Evolutionary conservation across 2,888 invertebrate genomes (phyloP).

Genomic region (Horisme vitalbata): DNA sequence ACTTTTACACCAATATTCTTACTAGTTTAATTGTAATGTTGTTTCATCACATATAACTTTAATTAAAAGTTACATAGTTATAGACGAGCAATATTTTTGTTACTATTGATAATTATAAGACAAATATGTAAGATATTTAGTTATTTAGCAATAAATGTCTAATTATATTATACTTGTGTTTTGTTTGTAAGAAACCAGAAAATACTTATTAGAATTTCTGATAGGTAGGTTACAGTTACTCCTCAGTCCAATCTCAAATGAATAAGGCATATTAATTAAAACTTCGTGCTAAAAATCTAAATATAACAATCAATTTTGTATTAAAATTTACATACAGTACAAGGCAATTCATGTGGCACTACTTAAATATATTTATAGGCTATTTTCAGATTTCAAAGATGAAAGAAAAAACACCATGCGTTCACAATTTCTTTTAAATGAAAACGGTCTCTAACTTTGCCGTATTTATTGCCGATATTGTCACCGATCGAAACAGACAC

Average conservation of each 20-base stretch:
- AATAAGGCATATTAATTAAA: too few species aligned
- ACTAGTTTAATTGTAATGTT: constrained; percentile 21
- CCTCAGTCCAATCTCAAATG: too few species aligned
- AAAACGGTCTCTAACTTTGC: not conserved
- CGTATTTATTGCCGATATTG: constrained; percentile 6
- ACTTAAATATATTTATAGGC: not conserved
- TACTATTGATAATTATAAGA: constrained; percentile 67
- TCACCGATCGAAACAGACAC: not conserved
- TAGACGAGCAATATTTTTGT: constrained; percentile 77
- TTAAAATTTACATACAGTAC: too few species aligned
- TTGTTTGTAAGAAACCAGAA: constrained; percentile 38
- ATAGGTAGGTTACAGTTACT: not conserved
- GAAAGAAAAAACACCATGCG: too few species aligned
- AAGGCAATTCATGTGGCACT: constrained; percentile 2
- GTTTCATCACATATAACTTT: constrained; percentile 27
- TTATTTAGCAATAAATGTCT: constrained; percentile 71
- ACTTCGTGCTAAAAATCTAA: too few species aligned
- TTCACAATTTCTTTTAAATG: not conserved
- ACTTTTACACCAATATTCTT: constrained; percentile 22
- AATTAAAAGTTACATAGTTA: constrained; percentile 33
- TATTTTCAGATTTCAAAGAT: not conserved
- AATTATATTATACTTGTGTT: constrained; percentile 52
- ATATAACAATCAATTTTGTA: too few species aligned
- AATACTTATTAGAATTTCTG: not conserved
- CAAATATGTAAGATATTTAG: constrained; percentile 67